These are phyloP conservation scores for Tenebrosternarchus preto DNA, from an alignment of 2,113 vertebrate genomes.

Conservation along the genomic window DNA sequence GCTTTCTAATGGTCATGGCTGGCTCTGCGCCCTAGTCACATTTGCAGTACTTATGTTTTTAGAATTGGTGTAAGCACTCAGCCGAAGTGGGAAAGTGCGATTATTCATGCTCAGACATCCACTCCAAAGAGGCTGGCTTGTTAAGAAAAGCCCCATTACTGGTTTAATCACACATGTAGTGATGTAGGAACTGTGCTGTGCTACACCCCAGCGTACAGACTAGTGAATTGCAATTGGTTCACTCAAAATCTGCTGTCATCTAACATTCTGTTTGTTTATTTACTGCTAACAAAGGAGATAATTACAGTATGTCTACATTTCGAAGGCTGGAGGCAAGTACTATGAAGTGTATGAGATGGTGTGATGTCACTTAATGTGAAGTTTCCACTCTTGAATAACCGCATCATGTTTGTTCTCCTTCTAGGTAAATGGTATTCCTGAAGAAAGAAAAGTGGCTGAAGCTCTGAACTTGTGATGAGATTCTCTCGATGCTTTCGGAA, in stretches of 20 bases:
- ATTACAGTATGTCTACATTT: conserved; percentile 98
- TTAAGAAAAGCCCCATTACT: neutral
- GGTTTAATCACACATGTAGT: conserved; percentile 3
- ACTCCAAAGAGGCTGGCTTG: neutral
- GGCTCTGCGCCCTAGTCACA: neutral
- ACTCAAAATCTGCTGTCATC: conserved; percentile 56
- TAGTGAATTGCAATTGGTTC: conserved; percentile 51
- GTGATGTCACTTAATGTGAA: neutral
- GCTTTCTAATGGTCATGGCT: neutral
- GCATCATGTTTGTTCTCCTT: conserved; percentile 52
- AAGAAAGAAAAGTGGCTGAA: conserved; percentile 95
- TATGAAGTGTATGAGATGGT: conserved; percentile 12
- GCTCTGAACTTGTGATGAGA: conserved; percentile 86
- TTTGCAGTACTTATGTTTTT: neutral
- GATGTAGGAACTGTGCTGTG: conserved; percentile 29
- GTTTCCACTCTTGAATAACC: neutral
- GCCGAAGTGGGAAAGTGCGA: neutral
- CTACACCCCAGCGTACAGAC: conserved; percentile 58
- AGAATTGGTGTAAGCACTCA: neutral
- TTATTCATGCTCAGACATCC: neutral
- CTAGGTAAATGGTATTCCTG: conserved; percentile 99
- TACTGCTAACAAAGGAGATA: conserved; percentile 96
- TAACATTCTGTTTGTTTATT: conserved; percentile 77
- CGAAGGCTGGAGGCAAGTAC: conserved; percentile 98
- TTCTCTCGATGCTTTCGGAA: neutral